phyloP scores from a whole-genome alignment of 2,797 vertebrate species.

The Gorsachius magnificus region DNA sequence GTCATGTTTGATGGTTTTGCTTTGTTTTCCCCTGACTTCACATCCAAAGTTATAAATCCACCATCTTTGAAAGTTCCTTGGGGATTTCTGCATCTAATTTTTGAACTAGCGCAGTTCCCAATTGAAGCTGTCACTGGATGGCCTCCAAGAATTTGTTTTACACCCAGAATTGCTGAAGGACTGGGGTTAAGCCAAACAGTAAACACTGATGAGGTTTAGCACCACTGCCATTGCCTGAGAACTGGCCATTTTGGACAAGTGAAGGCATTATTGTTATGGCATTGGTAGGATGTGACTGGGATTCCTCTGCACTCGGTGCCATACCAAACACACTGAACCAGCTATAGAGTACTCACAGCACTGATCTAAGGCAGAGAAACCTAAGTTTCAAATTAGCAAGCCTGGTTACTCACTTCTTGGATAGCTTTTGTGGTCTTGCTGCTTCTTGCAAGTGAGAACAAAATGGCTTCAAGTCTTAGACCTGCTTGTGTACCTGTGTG shows the following conservation, averaged over 20 bases:
- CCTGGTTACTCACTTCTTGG: background rate
- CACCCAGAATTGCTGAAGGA: background rate
- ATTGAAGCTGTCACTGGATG: background rate
- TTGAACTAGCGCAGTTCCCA: background rate
- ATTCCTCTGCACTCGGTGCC: background rate
- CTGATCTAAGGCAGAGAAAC: background rate
- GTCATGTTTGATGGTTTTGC: background rate
- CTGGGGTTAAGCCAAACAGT: background rate
- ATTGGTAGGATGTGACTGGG: background rate
- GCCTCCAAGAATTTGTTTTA: background rate
- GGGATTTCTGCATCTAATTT: background rate
- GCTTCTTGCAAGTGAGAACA: background rate
- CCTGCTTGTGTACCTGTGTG: background rate
- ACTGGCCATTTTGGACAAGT: background rate
- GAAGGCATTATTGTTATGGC: background rate
- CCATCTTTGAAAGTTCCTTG: background rate
- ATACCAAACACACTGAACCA: background rate
- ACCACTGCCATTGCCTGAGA: background rate
- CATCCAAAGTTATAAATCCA: background rate
- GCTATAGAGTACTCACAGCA: background rate
- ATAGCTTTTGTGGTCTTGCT: background rate
- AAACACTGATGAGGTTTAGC: background rate
- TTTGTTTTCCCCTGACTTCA: background rate
- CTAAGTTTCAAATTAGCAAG: background rate
- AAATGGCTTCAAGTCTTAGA: background rate